Evolutionary conservation across 2,113 vertebrate genomes (phyloP), one percentile per base, ranked within the genome.

Genomic region (Nothobranchius kuhntae): DNA sequence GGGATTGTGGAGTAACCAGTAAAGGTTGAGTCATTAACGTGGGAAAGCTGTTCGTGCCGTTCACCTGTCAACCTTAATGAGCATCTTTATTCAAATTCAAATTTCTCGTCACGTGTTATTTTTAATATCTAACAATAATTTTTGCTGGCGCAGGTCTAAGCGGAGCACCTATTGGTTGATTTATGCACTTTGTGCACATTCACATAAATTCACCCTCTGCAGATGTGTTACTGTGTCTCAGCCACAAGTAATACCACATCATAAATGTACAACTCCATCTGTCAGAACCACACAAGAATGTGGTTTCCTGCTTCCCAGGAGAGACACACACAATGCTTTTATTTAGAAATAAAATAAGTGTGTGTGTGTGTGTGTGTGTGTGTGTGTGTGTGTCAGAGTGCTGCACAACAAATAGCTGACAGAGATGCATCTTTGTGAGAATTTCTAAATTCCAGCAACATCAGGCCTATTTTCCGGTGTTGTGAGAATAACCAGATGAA

Each of bases 211-310:
- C 54, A 15, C 11, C 9, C 9, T 38, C 36, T 57, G 35, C 9
- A 57, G 54, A 40, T 21, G 35, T 40, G 14, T 57, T 40, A n/a
- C 36, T 14, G 17, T 57, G n/a, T 12, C 13, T 42, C 10, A n/a
- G n/a, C 54, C 36, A 57, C 55, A 57, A 57, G 15, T 56, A 17
- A 57, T 17, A 40, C 38, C 38, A 57, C 55, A 42, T 17, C 36
- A 57, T 12, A 42, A 35, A 36, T 40, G 36, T 56, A n/a, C 36
- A 7, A 21, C 36, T 57, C 30, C 15, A 17, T 57, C 13, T 12
- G 9, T n/a, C 36, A 17, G 14, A 57, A 57, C 35, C 55, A 57
- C 55, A 17, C 11, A 3, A 40, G 55, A 57, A 21, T 57, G 35
- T 42, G 15, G 38, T 21, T 8, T 42, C 15, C n/a, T 17, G 36